Conservation (phyloP, 1,140 invertebrate species). For the Pseudomyrmex sp. region DNA sequence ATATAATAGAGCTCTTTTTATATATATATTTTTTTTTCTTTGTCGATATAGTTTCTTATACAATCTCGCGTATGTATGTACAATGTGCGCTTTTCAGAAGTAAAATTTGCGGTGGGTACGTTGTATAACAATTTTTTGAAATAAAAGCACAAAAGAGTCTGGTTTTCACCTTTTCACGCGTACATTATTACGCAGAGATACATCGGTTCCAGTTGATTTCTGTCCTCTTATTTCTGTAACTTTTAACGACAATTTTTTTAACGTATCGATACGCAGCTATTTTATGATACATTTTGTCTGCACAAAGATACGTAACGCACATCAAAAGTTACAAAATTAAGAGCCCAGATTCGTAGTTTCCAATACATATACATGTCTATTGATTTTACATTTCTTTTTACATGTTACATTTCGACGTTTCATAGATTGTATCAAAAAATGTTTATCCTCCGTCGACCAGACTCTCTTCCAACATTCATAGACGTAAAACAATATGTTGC, state of each 20-base stretch:
- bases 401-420: neutral
- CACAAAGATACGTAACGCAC: too few relatives aligned
- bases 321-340: too few relatives aligned
- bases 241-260: too few relatives aligned
- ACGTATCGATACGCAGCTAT: too few relatives aligned
- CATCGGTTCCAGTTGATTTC: slow-evolving; percentile 42
- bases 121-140: slow-evolving; percentile 42
- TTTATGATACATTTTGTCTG: too few relatives aligned
- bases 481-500: neutral
- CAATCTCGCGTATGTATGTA: slow-evolving; percentile 72
- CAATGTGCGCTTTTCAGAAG: slow-evolving; percentile 71
- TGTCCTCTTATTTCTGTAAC: neutral
- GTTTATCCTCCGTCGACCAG: slow-evolving; percentile 24
- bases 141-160: slow-evolving; percentile 59
- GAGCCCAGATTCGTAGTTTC: too few relatives aligned
- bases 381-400: neutral
- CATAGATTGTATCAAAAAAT: neutral
- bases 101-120: slow-evolving; percentile 42
- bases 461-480: slow-evolving; percentile 47
- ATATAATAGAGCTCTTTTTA: slow-evolving; percentile 10
- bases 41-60: slow-evolving; percentile 65
- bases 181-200: neutral
- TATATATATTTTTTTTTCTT: slow-evolving; percentile 63
- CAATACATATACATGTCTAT: neutral
- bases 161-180: neutral